phyloP scores from a whole-genome alignment of 2,888 invertebrate genomes.

The Icerya purchasi region DNA sequence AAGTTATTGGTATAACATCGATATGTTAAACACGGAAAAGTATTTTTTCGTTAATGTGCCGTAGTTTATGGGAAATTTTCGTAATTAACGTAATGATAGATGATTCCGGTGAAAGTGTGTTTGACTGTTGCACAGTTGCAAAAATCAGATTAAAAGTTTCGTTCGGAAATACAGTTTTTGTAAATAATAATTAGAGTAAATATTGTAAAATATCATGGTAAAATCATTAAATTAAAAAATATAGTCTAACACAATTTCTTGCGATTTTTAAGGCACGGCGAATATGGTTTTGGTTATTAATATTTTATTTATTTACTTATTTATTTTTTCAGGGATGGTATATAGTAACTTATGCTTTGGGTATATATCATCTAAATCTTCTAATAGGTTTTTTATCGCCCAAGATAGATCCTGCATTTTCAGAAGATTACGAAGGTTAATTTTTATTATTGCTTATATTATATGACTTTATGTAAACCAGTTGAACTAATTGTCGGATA shows the following conservation, averaged over 20 bases:
- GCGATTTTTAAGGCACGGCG: not conserved
- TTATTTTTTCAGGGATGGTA: constrained; percentile 79
- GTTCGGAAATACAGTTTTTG: too few relatives aligned
- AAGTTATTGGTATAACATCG: too few relatives aligned
- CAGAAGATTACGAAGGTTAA: constrained; percentile 21
- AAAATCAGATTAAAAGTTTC: too few relatives aligned
- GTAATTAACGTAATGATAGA: too few relatives aligned
- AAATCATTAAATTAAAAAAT: not conserved
- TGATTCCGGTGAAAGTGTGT: too few relatives aligned
- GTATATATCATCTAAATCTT: constrained; percentile 96
- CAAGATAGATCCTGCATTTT: constrained; percentile 63
- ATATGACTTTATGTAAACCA: not conserved
- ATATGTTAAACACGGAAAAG: too few relatives aligned
- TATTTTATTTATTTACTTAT: constrained; percentile 15
- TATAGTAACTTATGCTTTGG: constrained; percentile 94
- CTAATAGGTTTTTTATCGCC: constrained; percentile 99
- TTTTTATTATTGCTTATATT: too few relatives aligned
- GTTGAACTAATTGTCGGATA: too few relatives aligned
- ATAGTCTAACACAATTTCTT: constrained; percentile 11
- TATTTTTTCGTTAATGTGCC: too few relatives aligned
- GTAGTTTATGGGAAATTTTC: too few relatives aligned
- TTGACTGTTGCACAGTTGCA: too few relatives aligned
- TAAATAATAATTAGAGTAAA: not conserved
- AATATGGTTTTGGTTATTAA: constrained; percentile 5
- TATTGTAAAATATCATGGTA: not conserved